These are phyloP conservation scores for Pantelozetes paolii DNA, from an alignment of 2,888 invertebrate genomes.

Conservation along the genomic window DNA sequence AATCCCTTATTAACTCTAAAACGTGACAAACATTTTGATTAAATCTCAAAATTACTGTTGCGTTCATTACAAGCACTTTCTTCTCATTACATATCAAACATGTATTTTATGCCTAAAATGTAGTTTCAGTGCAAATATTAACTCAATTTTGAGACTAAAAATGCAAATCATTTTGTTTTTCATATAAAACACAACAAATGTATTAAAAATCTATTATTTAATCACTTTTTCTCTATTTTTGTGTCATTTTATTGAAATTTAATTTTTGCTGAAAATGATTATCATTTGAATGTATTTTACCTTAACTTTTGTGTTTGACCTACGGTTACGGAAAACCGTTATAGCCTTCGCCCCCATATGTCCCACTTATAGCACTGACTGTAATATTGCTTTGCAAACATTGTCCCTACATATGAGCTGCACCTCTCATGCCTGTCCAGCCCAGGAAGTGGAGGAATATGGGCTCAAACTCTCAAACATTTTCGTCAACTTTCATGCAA, in stretches of 20 bases:
- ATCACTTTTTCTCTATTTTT: not conserved
- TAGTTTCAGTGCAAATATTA: not conserved
- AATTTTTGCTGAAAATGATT: conserved; percentile 2
- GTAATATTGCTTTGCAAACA: conserved; percentile 15
- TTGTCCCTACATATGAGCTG: not conserved
- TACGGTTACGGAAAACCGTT: conserved; percentile 9
- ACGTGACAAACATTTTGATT: conserved; percentile 24
- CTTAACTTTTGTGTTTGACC: conserved; percentile 2
- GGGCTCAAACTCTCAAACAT: conserved; percentile 22
- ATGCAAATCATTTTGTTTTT: not conserved
- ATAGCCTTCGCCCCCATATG: conserved; percentile 31
- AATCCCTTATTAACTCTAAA: conserved; percentile 23
- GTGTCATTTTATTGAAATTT: conserved; percentile 21
- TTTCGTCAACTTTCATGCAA: not conserved
- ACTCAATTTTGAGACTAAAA: not conserved
- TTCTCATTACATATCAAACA: conserved; percentile 15
- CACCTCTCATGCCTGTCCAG: conserved; percentile 21
- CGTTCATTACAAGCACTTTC: conserved; percentile 7
- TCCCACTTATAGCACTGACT: conserved; percentile 8
- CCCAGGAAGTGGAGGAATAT: conserved; percentile 36
- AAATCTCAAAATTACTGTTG: not conserved
- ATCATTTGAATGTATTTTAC: conserved; percentile 28
- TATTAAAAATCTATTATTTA: not conserved
- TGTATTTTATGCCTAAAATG: conserved; percentile 17
- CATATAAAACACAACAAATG: conserved; percentile 15